Percentiles rank a stretch among this genome's conserved stretches.
phyloP scores from a whole-genome alignment of 2,797 vertebrate species.

The Eulemur coronatus region DNA sequence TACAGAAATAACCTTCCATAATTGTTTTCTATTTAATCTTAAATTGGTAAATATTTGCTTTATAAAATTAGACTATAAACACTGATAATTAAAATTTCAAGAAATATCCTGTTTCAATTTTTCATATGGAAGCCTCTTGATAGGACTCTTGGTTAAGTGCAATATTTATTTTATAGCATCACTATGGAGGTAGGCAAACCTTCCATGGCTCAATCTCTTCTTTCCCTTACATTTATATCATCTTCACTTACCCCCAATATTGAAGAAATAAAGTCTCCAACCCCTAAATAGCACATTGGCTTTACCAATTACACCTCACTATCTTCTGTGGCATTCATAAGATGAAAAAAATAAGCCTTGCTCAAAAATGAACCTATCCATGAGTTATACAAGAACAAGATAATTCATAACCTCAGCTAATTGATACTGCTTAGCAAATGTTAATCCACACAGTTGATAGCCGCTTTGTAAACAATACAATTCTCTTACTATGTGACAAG shows the following conservation, averaged over 20 bases:
- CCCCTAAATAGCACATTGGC: background rate
- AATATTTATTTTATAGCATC: conserved; percentile 50
- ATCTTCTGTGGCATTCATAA: conserved; percentile 38
- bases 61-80: background rate
- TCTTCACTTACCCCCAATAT: conserved; percentile 15
- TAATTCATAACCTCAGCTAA: background rate
- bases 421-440: background rate
- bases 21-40: conserved; percentile 34
- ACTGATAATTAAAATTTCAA: conserved; percentile 45
- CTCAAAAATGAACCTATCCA: conserved; percentile 20
- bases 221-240: conserved; percentile 1
- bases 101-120: conserved; percentile 31
- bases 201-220: background rate
- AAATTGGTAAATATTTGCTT: conserved; percentile 27
- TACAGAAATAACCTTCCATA: background rate
- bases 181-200: background rate
- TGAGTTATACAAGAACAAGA: background rate
- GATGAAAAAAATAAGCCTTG: conserved; percentile 15
- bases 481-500: background rate
- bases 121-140: conserved; percentile 48
- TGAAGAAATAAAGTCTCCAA: conserved; percentile 35
- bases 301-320: conserved; percentile 31
- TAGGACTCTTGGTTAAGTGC: background rate
- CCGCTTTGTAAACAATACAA: background rate
- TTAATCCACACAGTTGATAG: background rate